phyloP scores from a whole-genome alignment of 2,113 vertebrate genomes.

The Daboia siamensis region DNA sequence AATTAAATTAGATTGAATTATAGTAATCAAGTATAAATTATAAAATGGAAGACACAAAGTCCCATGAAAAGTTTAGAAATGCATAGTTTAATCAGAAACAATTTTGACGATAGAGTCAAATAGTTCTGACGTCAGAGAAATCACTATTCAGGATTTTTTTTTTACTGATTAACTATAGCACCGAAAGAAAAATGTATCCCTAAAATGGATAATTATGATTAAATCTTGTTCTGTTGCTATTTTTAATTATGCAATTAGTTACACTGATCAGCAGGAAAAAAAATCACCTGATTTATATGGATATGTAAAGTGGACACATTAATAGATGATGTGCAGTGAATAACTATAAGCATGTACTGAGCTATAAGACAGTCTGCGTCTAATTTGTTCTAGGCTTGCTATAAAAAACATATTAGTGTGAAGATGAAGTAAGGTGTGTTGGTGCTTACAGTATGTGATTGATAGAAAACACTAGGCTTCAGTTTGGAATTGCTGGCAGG shows the following conservation, averaged over 20 bases:
- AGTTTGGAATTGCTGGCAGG: constrained; percentile 3
- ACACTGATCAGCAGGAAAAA: neutral
- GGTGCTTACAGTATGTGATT: neutral
- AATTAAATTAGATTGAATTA: neutral
- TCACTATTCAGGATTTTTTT: constrained; percentile 5
- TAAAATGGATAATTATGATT: neutral
- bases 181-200: neutral
- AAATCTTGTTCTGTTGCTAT: constrained; percentile 33
- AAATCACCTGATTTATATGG: constrained; percentile 29
- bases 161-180: constrained; percentile 16
- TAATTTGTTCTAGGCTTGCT: constrained; percentile 1
- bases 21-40: neutral
- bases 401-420: constrained; percentile 6
- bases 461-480: constrained; percentile 4
- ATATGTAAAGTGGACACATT: constrained; percentile 30
- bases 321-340: constrained; percentile 18
- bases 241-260: constrained; percentile 7
- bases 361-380: neutral
- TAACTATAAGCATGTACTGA: constrained; percentile 18
- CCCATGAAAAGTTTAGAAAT: neutral
- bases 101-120: constrained; percentile 9
- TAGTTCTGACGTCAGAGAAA: constrained; percentile 7
- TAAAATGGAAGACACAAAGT: neutral
- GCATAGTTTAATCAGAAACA: neutral
- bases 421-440: neutral